Evolutionary conservation across 2,888 invertebrate species (phyloP).

Genomic region (Podotricha telesiphe): DNA sequence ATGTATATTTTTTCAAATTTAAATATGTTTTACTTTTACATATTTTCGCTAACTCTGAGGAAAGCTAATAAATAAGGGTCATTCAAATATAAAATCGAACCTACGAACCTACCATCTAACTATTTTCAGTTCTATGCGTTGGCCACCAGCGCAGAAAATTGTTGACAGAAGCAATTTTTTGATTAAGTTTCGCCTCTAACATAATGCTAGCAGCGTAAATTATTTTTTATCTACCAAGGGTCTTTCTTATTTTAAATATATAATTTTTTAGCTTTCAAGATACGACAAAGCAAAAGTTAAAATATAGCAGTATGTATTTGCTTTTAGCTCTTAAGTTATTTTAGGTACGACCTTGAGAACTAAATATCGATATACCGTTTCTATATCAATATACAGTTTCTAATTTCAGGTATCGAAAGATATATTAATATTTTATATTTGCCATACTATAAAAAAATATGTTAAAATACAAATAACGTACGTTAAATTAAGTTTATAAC

Average conservation of each 20-base stretch:
- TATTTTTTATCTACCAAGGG: background rate
- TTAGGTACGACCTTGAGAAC: slow-evolving; percentile 12
- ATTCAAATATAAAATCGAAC: no score
- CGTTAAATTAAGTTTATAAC: background rate
- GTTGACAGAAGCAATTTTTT: background rate
- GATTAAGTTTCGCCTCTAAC: background rate
- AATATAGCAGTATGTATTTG: background rate
- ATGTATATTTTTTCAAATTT: no score
- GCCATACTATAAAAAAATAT: no score
- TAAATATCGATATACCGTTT: slow-evolving; percentile 6
- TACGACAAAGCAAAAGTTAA: background rate
- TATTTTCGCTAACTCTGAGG: no score
- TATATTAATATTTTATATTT: no score
- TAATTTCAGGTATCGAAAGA: background rate
- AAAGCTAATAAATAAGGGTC: no score
- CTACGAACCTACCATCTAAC: no score
- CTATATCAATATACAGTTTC: slow-evolving; percentile 6
- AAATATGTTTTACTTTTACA: no score
- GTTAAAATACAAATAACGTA: no score
- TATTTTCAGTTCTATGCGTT: no score
- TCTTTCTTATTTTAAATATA: background rate
- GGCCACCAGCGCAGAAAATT: no score
- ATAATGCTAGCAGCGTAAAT: background rate
- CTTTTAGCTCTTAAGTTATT: slow-evolving; percentile 18
- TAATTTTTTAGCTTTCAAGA: background rate